Evolutionary conservation across 1,140 invertebrate species (phyloP).

Genomic region (Temnothorax nylanderi): DNA sequence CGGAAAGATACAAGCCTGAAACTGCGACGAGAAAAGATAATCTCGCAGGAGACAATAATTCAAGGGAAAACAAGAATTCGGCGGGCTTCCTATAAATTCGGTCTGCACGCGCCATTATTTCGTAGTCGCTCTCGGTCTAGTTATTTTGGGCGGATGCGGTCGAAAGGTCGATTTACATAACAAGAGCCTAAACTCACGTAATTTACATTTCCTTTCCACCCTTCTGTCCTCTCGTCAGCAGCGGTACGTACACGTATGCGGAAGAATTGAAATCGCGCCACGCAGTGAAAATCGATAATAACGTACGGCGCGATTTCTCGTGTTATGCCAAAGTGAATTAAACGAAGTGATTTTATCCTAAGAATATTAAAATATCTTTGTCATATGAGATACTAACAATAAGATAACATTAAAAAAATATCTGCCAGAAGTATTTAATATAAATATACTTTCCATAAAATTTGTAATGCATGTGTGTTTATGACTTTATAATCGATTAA

Average conservation of each 20-base stretch:
- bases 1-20: not conserved
- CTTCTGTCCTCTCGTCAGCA: constrained; percentile 2
- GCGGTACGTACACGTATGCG: not conserved
- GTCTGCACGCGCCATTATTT: constrained; percentile 47
- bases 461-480: not conserved
- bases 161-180: constrained; percentile 66
- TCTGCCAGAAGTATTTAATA: not conserved
- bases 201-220: constrained; percentile 68
- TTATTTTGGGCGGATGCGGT: constrained; percentile 59
- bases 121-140: constrained; percentile 9
- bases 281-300: constrained; percentile 61
- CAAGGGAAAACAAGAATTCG: not conserved
- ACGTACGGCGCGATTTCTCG: not conserved
- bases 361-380: not conserved
- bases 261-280: constrained; percentile 9
- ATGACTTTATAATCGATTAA: not conserved
- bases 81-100: constrained; percentile 46
- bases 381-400: not conserved
- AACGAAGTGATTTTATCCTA: not conserved
- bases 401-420: not conserved
- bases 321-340: not conserved
- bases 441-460: not conserved
- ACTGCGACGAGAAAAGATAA: not conserved
- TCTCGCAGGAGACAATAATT: constrained; percentile 8
- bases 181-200: constrained; percentile 61